Evolutionary conservation across 2,797 vertebrate genomes (phyloP).

Genomic region (Gymnodraco acuticeps): DNA sequence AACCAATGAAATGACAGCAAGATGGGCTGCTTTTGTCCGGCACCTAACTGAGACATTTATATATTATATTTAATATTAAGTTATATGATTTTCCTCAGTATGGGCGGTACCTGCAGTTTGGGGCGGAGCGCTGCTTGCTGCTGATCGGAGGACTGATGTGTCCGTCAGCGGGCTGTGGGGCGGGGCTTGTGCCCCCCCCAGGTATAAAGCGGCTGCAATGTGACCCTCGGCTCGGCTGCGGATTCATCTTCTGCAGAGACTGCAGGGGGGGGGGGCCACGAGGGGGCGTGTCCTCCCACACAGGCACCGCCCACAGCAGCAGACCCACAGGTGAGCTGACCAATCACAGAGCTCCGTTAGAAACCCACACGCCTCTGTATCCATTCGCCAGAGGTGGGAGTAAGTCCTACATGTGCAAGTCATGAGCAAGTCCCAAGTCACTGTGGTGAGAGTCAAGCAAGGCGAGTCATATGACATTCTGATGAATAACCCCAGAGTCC

Average conservation of each 20-base stretch:
- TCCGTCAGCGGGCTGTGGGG: conserved; percentile 90
- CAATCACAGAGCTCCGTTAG: not conserved
- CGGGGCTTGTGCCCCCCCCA: conserved; percentile 87
- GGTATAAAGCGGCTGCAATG: conserved; percentile 84
- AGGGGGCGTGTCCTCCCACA: conserved; percentile 76
- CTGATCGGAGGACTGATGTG: conserved; percentile 91
- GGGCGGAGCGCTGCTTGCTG: conserved; percentile 88
- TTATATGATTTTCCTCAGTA: conserved; percentile 46
- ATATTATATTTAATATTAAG: too few species aligned
- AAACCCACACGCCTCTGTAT: not conserved
- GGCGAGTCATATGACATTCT: too few species aligned
- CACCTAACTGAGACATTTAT: too few species aligned
- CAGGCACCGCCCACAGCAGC: conserved; percentile 20
- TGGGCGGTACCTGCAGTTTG: conserved; percentile 88
- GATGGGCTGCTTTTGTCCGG: too few species aligned
- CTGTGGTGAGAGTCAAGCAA: too few species aligned
- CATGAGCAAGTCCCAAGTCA: too few species aligned
- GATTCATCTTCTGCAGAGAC: conserved; percentile 90
- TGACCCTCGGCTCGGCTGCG: conserved; percentile 87
- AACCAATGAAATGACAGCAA: too few species aligned
- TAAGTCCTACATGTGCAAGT: too few species aligned
- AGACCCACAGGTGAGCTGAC: conserved; percentile 65
- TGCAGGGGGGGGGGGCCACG: conserved; percentile 87
- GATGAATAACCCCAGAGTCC: too few species aligned
- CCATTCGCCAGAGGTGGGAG: too few species aligned